These are phyloP conservation scores for Platyscapa corneri DNA, from an alignment of 1,140 invertebrate genomes.

Conservation along the genomic window DNA sequence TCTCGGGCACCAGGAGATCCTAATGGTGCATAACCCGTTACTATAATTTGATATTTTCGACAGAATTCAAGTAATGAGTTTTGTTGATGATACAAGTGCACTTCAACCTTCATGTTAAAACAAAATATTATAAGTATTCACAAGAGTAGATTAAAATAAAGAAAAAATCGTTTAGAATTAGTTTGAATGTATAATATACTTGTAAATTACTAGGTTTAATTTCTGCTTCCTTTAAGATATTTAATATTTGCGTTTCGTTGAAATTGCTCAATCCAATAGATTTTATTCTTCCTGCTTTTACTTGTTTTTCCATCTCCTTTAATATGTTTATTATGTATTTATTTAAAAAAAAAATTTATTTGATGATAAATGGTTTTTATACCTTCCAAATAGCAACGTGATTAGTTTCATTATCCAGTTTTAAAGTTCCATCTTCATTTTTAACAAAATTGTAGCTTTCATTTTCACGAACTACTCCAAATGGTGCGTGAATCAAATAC, in stretches of 20 bases:
- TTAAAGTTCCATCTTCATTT: slow-evolving; percentile 78
- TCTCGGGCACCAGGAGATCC: slow-evolving; percentile 79
- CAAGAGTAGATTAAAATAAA: background rate
- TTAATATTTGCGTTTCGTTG: slow-evolving; percentile 80
- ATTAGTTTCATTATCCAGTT: slow-evolving; percentile 80
- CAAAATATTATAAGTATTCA: slow-evolving; percentile 36
- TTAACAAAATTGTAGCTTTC: slow-evolving; percentile 69
- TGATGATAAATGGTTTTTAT: slow-evolving; percentile 3
- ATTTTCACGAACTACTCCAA: slow-evolving; percentile 77
- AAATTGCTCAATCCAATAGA: slow-evolving; percentile 89
- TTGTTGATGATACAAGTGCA: slow-evolving; percentile 90
- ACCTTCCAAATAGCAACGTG: slow-evolving; percentile 85
- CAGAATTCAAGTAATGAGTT: slow-evolving; percentile 84
- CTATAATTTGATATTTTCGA: slow-evolving; percentile 79
- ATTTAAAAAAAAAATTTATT: background rate
- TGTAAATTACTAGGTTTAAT: slow-evolving; percentile 84
- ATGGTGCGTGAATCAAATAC: slow-evolving; percentile 89
- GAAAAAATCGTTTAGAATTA: background rate
- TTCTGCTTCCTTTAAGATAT: slow-evolving; percentile 78
- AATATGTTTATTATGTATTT: slow-evolving; percentile 57
- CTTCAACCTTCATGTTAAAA: slow-evolving; percentile 79
- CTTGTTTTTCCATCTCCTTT: slow-evolving; percentile 85
- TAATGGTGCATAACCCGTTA: slow-evolving; percentile 89
- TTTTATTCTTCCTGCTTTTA: slow-evolving; percentile 78
- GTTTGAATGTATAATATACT: slow-evolving; percentile 69